A percentile compares a stretch with the other conserved stretches of the same genome.
Evolutionary conservation across 2,888 invertebrate genomes (phyloP).

Genomic region (Volucella zonaria): DNA sequence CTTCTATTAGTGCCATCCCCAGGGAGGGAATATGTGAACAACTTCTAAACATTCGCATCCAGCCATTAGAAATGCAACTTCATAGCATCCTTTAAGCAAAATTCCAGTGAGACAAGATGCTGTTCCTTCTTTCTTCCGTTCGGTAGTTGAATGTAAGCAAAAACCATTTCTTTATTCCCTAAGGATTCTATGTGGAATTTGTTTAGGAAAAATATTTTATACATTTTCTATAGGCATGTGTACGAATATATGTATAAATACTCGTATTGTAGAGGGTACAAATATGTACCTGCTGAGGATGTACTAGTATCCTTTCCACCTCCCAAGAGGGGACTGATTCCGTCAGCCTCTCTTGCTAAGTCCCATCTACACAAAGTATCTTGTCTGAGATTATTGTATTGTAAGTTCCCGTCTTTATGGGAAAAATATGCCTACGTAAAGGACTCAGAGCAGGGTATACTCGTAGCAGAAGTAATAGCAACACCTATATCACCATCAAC

Average conservation of each 20-base stretch:
- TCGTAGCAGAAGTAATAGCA: too few relatives aligned
- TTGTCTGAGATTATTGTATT: slow-evolving; percentile 50
- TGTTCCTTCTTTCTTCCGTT: slow-evolving; percentile 15
- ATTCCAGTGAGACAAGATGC: slow-evolving; percentile 13
- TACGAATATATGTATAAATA: not conserved
- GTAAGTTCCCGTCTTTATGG: slow-evolving; percentile 37
- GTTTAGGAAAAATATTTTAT: slow-evolving; percentile 15
- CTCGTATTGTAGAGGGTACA: slow-evolving; percentile 1
- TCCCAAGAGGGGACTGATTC: slow-evolving; percentile 9
- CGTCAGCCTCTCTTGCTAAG: slow-evolving; percentile 18
- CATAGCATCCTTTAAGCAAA: too few relatives aligned
- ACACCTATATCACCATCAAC: not conserved
- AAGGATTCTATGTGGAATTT: slow-evolving; percentile 32
- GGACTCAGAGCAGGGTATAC: not conserved
- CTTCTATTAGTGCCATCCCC: too few relatives aligned
- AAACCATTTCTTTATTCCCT: slow-evolving; percentile 30
- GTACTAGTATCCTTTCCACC: not conserved
- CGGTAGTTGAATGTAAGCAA: not conserved
- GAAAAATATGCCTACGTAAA: slow-evolving; percentile 55
- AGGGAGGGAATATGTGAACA: too few relatives aligned
- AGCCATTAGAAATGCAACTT: too few relatives aligned
- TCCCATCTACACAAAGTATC: slow-evolving; percentile 29
- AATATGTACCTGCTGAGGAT: slow-evolving; percentile 35
- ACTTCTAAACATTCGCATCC: too few relatives aligned
- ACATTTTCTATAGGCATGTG: too few relatives aligned